Evolutionary conservation across 2,888 invertebrate species (phyloP), one percentile per base, ranked within the genome.

Genomic region (Scaptomyza cyrtandrae): DNA sequence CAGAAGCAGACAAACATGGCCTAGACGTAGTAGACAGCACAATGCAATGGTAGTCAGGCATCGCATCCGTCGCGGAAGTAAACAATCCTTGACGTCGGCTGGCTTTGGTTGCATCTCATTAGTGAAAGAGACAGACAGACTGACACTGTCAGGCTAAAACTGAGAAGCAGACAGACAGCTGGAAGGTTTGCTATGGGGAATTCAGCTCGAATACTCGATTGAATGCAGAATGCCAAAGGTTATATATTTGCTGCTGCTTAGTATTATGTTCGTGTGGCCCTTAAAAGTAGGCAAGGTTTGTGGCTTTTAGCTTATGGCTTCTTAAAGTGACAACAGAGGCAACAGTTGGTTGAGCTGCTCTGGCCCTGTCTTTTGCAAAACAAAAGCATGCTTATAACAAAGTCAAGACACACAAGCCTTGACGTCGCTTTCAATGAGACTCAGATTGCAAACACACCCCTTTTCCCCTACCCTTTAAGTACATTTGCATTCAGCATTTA

Each of bases 1-100:
- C 6, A 24, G 45, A 3, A 56, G 46, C 2, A 29, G 54, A 61
- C 64, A 62, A 46, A 46, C 39, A 54, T 58, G 78, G 62, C 78
- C 75, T 78, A 69, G 70, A 75, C 70, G 41, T 50, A 9, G 3
- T 41, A 65, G 64, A 84, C 77, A 77, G 77, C 75, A 41, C 16
- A 41, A 41, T 41, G 41, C 10, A 86, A 80, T 84, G 43, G 67
- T 6, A 35, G 35, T 9, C 41, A 59, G 65, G 61, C 86, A 60
- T 33, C 65, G 67, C 65, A 71, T 86, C 64, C 75, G 79, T 75
- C 65, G 69, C 88, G 83, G 83, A 84, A 80, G 88, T 86, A 88
- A 84, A 88, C 87, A 78, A 86, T 72, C 88, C 83, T 84, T 88
- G 83, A 71, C 71, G 83, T 57, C 59, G 41, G 76, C 45, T 71